Evolutionary conservation across 2,888 invertebrate genomes (phyloP).

Genomic region (Torymus aiolomorphi): DNA sequence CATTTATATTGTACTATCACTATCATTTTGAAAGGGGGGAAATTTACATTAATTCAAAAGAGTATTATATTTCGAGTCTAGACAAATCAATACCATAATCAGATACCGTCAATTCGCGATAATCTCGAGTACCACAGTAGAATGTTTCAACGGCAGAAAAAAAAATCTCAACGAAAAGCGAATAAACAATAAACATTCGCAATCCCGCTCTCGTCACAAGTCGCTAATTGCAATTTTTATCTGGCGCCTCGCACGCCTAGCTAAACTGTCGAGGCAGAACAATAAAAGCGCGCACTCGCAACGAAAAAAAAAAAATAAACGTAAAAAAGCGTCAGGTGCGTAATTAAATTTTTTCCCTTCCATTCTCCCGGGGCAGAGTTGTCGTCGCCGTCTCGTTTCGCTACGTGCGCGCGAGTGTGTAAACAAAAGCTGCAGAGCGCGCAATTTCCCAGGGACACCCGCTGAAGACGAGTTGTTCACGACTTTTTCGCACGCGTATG

Average conservation of each 20-base stretch:
- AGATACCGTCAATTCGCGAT: too few relatives aligned
- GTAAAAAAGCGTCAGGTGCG: not conserved
- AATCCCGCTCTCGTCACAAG: slow-evolving; percentile 8
- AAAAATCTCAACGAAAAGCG: not conserved
- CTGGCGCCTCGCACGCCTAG: slow-evolving; percentile 10
- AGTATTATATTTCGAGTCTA: not conserved
- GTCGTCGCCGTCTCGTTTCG: too few relatives aligned
- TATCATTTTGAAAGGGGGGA: too few relatives aligned
- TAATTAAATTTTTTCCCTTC: slow-evolving; percentile 37
- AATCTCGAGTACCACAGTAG: too few relatives aligned
- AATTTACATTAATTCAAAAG: too few relatives aligned
- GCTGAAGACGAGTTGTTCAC: not conserved
- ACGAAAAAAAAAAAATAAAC: slow-evolving; percentile 7
- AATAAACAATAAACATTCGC: slow-evolving; percentile 30
- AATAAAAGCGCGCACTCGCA: not conserved
- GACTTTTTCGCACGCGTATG: not conserved
- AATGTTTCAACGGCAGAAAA: not conserved
- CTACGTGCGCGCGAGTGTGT: too few relatives aligned
- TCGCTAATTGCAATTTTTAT: slow-evolving; percentile 40
- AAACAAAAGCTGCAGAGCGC: too few relatives aligned
- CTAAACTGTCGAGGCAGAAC: slow-evolving; percentile 32
- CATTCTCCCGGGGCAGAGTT: too few relatives aligned
- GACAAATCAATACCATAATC: not conserved
- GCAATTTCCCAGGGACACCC: not conserved
- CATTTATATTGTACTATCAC: too few relatives aligned